These are phyloP conservation scores for Synanthedon tipuliformis DNA, from an alignment of 2,888 invertebrate genomes.

Conservation along the genomic window DNA sequence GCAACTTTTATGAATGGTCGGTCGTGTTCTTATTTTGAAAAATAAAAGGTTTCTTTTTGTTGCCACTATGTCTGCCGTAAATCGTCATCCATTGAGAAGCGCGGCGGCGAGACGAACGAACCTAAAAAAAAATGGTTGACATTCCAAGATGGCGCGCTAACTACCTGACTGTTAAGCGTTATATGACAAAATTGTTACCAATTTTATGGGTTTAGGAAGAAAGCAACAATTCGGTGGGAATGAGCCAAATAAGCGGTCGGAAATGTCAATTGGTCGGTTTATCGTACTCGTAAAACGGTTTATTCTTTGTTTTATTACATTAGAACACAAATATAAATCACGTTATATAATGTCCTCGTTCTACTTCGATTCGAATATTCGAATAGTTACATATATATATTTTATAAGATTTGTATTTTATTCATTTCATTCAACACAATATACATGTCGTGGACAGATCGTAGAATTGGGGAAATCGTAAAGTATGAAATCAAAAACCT, in stretches of 20 bases:
- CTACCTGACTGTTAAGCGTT: conserved; percentile 23
- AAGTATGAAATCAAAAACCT: too few species aligned
- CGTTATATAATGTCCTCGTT: not conserved
- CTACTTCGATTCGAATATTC: not conserved
- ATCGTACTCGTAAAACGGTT: not conserved
- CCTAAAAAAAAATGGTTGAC: conserved; percentile 36
- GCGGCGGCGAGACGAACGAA: conserved; percentile 21
- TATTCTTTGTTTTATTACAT: not conserved
- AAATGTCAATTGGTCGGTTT: not conserved
- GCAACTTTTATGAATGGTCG: conserved; percentile 46
- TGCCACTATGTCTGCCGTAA: conserved; percentile 62
- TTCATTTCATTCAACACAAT: too few species aligned
- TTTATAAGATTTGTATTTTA: too few species aligned
- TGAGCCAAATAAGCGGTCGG: not conserved
- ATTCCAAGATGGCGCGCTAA: conserved; percentile 29
- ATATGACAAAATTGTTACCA: not conserved
- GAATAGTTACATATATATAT: too few species aligned
- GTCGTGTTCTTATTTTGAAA: conserved; percentile 35
- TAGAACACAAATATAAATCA: not conserved
- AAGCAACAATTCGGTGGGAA: conserved; percentile 1
- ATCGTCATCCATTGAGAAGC: conserved; percentile 48
- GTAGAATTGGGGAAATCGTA: too few species aligned
- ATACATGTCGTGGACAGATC: too few species aligned
- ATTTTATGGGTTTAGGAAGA: conserved; percentile 8
- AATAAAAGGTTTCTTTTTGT: conserved; percentile 44